phyloP scores from a whole-genome alignment of 1,140 invertebrate genomes.

The Bombyx mori region DNA sequence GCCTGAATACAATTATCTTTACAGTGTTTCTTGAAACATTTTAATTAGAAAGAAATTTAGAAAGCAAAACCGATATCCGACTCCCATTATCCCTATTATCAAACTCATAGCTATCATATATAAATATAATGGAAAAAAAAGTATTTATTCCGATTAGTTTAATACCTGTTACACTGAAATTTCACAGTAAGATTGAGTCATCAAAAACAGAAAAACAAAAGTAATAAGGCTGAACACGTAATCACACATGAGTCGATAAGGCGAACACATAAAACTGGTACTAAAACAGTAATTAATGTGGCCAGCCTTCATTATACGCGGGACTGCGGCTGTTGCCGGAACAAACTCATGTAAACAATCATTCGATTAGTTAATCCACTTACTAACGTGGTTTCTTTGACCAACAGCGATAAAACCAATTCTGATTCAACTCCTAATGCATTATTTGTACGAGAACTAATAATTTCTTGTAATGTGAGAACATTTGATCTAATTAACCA shows the following conservation, averaged over 20 bases:
- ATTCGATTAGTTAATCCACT: conserved; percentile 46
- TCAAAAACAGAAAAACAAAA: conserved; percentile 30
- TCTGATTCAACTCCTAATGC: not conserved
- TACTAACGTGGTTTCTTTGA: not conserved
- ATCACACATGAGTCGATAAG: conserved; percentile 54
- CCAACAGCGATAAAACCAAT: too few relatives aligned
- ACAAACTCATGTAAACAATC: conserved; percentile 44
- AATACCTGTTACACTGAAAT: too few relatives aligned
- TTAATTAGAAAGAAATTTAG: too few relatives aligned
- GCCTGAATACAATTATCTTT: too few relatives aligned
- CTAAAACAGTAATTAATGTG: conserved; percentile 63
- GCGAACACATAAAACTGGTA: conserved; percentile 46
- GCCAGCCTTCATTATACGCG: conserved; percentile 49
- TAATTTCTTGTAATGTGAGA: too few relatives aligned
- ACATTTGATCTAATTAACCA: too few relatives aligned
- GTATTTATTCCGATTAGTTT: too few relatives aligned
- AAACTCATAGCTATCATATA: too few relatives aligned
- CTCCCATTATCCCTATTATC: too few relatives aligned
- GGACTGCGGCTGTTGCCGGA: conserved; percentile 31
- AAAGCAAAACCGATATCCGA: too few relatives aligned
- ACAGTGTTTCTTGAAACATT: too few relatives aligned
- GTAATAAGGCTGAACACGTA: conserved; percentile 50
- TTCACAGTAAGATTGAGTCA: conserved; percentile 36
- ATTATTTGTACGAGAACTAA: not conserved
- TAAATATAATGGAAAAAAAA: too few relatives aligned